Evolutionary conservation across 2,888 invertebrate species (phyloP).

Genomic region (Ormyrus pomaceus): DNA sequence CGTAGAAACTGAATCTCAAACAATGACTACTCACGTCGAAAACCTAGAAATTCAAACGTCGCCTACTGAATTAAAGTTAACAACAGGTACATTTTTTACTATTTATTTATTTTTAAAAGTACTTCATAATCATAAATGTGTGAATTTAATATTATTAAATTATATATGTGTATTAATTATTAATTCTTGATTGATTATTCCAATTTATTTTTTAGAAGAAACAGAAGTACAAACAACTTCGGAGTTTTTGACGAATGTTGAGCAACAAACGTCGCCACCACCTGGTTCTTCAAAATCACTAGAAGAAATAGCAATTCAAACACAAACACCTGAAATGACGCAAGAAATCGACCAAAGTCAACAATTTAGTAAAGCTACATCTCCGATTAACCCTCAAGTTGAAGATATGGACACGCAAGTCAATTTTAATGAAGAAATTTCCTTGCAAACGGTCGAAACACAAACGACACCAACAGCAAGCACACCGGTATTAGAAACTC

Average conservation of each 20-base stretch:
- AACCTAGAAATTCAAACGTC: conserved; percentile 68
- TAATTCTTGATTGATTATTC: background rate
- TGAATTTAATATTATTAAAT: too few relatives aligned
- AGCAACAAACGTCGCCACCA: conserved; percentile 71
- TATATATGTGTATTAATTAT: too few relatives aligned
- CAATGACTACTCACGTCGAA: conserved; percentile 63
- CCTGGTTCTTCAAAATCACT: conserved; percentile 67
- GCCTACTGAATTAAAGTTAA: conserved; percentile 59
- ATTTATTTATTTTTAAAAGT: too few relatives aligned
- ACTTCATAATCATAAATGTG: too few relatives aligned
- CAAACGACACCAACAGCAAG: conserved; percentile 66
- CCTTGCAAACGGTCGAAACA: conserved; percentile 63
- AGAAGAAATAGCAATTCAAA: conserved; percentile 75
- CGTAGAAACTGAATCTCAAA: conserved; percentile 76
- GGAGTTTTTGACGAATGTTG: conserved; percentile 63
- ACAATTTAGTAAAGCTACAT: conserved; percentile 65
- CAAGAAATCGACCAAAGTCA: conserved; percentile 70
- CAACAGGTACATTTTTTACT: conserved; percentile 41
- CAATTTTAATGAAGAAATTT: conserved; percentile 70
- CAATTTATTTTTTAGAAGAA: conserved; percentile 65
- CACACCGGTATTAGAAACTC: conserved; percentile 60
- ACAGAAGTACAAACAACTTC: conserved; percentile 78
- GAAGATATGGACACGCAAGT: conserved; percentile 77
- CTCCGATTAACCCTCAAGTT: conserved; percentile 69
- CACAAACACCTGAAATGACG: conserved; percentile 70